Evolutionary conservation across 2,888 invertebrate genomes (phyloP).

Genomic region (Oxytorus armatus): DNA sequence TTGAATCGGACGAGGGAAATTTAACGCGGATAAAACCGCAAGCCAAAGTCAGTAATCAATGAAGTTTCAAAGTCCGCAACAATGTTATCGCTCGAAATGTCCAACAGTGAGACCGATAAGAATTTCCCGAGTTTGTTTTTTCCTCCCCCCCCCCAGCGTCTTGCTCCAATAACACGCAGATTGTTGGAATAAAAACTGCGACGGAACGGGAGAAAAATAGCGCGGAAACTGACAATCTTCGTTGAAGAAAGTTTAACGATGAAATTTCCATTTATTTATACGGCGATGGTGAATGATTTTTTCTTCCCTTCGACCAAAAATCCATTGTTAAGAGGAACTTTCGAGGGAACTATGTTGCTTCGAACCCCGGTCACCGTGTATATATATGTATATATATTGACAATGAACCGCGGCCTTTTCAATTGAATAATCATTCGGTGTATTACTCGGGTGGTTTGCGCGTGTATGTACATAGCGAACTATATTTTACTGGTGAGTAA

Average conservation of each 20-base stretch:
- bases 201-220: background rate
- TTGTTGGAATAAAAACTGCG: background rate
- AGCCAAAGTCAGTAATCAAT: background rate
- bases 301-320: background rate
- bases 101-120: background rate
- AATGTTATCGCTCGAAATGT: background rate
- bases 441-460: slow-evolving; percentile 36
- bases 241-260: slow-evolving; percentile 16
- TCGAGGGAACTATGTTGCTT: slow-evolving; percentile 47
- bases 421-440: slow-evolving; percentile 77
- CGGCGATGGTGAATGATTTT: background rate
- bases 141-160: background rate
- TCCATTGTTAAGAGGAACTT: slow-evolving; percentile 6
- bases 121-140: slow-evolving; percentile 12
- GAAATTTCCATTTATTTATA: background rate
- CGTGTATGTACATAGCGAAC: slow-evolving; percentile 6
- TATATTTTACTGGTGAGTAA: slow-evolving; percentile 59
- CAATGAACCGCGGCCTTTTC: slow-evolving; percentile 64
- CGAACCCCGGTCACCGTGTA: slow-evolving; percentile 34
- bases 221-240: background rate
- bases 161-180: slow-evolving; percentile 30
- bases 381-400: too few species aligned
- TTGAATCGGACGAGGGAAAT: too few species aligned
- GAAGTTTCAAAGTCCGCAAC: background rate
- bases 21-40: too few species aligned